Percentiles rank a stretch among this genome's conserved stretches.
phyloP scores from a whole-genome alignment of 2,888 invertebrate genomes.

The Chrysolina haemoptera region DNA sequence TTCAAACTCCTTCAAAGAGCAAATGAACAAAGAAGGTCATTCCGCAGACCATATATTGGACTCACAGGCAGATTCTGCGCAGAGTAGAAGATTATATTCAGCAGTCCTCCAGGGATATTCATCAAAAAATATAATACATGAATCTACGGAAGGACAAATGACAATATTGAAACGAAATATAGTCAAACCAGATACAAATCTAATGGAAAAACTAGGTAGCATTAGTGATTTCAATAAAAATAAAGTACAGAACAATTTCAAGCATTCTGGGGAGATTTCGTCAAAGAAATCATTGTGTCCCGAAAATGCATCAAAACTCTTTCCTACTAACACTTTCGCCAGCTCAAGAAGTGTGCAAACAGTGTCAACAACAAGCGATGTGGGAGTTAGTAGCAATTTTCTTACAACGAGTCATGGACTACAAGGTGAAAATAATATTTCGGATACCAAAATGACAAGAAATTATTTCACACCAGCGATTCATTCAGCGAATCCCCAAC shows the following conservation, averaged over 20 bases:
- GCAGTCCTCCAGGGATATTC: slow-evolving; percentile 66
- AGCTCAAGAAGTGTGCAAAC: slow-evolving; percentile 46
- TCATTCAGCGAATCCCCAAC: slow-evolving; percentile 15
- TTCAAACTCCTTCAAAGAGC: slow-evolving; percentile 55
- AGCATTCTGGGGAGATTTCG: slow-evolving; percentile 28
- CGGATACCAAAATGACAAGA: slow-evolving; percentile 36
- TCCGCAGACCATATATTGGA: slow-evolving; percentile 19
- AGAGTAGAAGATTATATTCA: slow-evolving; percentile 63
- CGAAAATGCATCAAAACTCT: slow-evolving; percentile 34
- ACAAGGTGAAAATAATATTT: slow-evolving; percentile 30
- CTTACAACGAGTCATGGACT: slow-evolving; percentile 20
- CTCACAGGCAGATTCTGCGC: slow-evolving; percentile 44
- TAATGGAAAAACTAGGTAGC: slow-evolving; percentile 43
- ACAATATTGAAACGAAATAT: slow-evolving; percentile 46
- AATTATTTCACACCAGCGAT: slow-evolving; percentile 40
- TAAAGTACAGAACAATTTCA: slow-evolving; percentile 27
- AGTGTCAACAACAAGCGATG: slow-evolving; percentile 35
- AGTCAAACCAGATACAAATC: slow-evolving; percentile 33
- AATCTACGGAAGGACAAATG: slow-evolving; percentile 45
- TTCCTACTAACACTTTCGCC: slow-evolving; percentile 24
- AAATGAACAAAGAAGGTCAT: slow-evolving; percentile 45
- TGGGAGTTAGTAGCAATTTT: slow-evolving; percentile 36
- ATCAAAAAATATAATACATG: slow-evolving; percentile 44
- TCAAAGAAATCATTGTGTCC: slow-evolving; percentile 17
- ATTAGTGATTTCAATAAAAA: slow-evolving; percentile 43